Evolutionary conservation across 1,140 invertebrate species (phyloP).

Genomic region (Pteromalus puparum): DNA sequence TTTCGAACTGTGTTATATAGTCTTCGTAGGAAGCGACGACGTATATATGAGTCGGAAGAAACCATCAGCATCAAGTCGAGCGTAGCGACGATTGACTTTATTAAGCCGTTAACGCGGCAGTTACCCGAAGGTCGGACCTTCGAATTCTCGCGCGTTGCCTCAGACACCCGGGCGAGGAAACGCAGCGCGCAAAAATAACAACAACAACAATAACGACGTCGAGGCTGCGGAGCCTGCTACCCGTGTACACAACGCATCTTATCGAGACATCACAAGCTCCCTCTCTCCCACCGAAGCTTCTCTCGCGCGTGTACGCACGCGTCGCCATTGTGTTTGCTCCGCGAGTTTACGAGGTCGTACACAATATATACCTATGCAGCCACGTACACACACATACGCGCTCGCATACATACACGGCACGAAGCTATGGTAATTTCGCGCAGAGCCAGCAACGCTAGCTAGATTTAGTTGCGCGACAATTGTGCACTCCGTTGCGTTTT

Average conservation of each 20-base stretch:
- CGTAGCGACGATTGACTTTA: not conserved
- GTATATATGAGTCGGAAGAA: no score
- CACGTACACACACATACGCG: not conserved
- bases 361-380: not conserved
- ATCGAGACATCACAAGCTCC: not conserved
- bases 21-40: no score
- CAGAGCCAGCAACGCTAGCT: not conserved
- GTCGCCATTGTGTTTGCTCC: not conserved
- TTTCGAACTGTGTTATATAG: no score
- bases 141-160: not conserved
- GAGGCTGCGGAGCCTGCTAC: not conserved
- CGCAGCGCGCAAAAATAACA: no score
- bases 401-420: not conserved
- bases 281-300: not conserved
- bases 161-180: not conserved
- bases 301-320: not conserved
- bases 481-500: not conserved
- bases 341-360: constrained; percentile 20
- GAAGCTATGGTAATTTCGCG: constrained; percentile 26
- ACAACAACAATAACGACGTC: not conserved
- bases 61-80: no score
- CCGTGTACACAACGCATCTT: not conserved
- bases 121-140: not conserved
- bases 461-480: constrained; percentile 42
- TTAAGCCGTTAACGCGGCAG: not conserved